These are phyloP conservation scores for Caenorhabditis panamensis DNA, from an alignment of 2,888 invertebrate genomes.

Conservation along the genomic window DNA sequence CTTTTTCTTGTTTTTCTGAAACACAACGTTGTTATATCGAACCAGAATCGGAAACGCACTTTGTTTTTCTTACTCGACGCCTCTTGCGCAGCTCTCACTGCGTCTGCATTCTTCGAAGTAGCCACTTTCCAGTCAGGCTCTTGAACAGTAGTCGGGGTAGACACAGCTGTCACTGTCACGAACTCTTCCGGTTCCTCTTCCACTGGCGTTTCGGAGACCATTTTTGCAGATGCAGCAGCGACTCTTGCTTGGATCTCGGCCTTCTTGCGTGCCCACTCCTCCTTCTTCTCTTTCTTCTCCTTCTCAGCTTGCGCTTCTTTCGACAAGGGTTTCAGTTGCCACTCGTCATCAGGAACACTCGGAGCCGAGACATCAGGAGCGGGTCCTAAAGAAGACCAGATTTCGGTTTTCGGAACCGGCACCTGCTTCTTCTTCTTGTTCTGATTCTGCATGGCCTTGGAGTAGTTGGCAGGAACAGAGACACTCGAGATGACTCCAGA, in stretches of 20 bases:
- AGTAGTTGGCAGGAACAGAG: conserved; percentile 50
- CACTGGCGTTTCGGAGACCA: neutral
- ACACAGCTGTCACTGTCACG: neutral
- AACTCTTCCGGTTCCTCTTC: neutral
- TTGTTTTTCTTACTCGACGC: conserved; percentile 34
- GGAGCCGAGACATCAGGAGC: conserved; percentile 10
- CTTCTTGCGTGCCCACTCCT: conserved; percentile 58
- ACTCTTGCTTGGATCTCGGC: conserved; percentile 55
- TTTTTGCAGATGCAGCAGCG: conserved; percentile 37
- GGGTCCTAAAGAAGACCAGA: conserved; percentile 57
- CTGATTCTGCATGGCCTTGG: conserved; percentile 39
- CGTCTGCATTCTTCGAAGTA: conserved; percentile 14
- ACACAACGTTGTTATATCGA: neutral
- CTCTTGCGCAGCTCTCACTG: neutral
- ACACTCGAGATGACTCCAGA: conserved; percentile 46
- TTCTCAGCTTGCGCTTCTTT: conserved; percentile 59
- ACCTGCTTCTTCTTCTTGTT: conserved; percentile 54
- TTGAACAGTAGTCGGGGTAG: neutral
- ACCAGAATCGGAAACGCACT: neutral
- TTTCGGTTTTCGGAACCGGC: conserved; percentile 48
- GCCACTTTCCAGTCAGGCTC: conserved; percentile 40
- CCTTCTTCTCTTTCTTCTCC: conserved; percentile 43
- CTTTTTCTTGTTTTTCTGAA: conserved; percentile 45
- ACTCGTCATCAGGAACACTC: conserved; percentile 13
- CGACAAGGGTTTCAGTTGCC: conserved; percentile 51